Conservation (phyloP, 1,140 invertebrate species). For the Muscidifurax raptorellus region DNA sequence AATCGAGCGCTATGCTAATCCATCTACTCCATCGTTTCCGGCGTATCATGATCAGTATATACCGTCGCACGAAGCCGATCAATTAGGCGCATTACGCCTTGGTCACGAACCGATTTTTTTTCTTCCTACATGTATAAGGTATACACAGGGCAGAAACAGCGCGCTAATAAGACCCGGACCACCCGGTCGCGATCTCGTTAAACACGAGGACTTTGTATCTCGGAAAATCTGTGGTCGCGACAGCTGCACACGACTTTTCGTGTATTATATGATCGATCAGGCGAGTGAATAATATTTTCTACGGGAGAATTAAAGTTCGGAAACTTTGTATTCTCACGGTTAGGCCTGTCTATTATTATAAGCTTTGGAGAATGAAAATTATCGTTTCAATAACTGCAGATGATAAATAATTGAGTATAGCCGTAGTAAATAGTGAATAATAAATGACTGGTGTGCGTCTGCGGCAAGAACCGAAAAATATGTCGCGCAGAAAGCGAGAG, state of each 20-base stretch:
- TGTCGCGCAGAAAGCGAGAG: not conserved
- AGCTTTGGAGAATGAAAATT: not conserved
- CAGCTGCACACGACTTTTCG: not conserved
- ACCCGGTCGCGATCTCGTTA: not conserved
- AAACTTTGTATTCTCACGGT: not conserved
- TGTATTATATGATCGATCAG: not conserved
- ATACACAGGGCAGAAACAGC: no score
- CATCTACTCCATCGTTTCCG: no score
- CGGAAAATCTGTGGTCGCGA: not conserved
- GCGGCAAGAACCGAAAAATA: conserved; percentile 18
- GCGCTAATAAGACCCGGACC: not conserved
- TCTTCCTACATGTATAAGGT: not conserved
- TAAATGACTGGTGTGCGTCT: not conserved
- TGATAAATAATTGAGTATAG: not conserved
- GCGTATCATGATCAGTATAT: no score
- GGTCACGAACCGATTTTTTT: not conserved
- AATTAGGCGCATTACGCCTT: not conserved
- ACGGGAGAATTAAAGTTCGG: not conserved
- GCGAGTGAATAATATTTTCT: not conserved
- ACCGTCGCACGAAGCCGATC: not conserved
- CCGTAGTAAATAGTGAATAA: not conserved
- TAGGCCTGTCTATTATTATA: not conserved
- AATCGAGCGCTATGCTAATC: no score
- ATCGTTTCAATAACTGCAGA: not conserved
- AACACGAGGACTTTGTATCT: no score